Conservation (phyloP, 1,140 invertebrate genomes). For the Drosophila setifemur region DNA sequence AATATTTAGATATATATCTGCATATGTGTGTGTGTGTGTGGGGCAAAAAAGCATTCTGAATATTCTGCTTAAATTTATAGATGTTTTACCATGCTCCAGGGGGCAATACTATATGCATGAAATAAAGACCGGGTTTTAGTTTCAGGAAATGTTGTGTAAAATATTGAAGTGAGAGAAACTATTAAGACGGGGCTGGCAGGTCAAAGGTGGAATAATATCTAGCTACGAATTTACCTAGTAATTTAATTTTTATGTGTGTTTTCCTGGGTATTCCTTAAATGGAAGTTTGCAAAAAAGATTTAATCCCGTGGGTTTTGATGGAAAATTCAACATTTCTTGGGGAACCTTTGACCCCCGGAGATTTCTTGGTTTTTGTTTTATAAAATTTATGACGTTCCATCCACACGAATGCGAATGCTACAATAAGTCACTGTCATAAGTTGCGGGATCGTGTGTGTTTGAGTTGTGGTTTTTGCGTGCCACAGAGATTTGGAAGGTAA, state of each 20-base stretch:
- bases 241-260: too few species aligned
- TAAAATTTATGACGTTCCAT: conserved; percentile 49
- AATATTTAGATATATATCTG: conserved; percentile 24
- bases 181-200: too few species aligned
- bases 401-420: conserved; percentile 38
- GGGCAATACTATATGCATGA: conserved; percentile 1
- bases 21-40: neutral
- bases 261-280: too few species aligned
- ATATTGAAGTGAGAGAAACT: neutral
- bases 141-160: neutral
- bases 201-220: too few species aligned
- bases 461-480: neutral
- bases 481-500: conserved; percentile 54
- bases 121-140: neutral
- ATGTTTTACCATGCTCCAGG: conserved; percentile 7
- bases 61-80: conserved; percentile 21
- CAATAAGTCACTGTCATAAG: conserved; percentile 70
- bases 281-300: too few species aligned
- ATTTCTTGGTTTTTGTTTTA: conserved; percentile 20
- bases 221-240: too few species aligned
- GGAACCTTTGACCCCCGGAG: neutral
- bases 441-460: conserved; percentile 26
- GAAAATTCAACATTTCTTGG: too few species aligned
- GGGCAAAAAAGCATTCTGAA: conserved; percentile 11
- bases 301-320: too few species aligned